phyloP scores from a whole-genome alignment of 2,113 vertebrate species.

The Theristicus caerulescens region DNA sequence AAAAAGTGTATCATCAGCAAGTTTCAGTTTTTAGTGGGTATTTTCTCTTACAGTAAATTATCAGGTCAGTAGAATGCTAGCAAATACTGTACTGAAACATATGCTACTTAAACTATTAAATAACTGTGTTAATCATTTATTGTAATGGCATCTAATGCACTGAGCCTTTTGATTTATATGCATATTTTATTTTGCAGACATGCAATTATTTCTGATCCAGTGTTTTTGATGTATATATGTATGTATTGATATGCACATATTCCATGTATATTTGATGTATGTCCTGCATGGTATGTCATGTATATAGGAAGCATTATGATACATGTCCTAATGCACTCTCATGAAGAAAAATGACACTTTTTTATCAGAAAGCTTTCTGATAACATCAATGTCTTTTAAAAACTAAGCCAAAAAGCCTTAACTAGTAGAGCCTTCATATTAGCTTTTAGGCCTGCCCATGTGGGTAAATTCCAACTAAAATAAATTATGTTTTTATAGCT shows the following conservation, averaged over 20 bases:
- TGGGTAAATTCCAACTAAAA: background rate
- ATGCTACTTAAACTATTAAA: conserved; percentile 53
- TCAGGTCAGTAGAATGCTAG: conserved; percentile 51
- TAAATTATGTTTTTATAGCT: background rate
- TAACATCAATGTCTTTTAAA: background rate
- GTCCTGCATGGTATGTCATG: conserved; percentile 44
- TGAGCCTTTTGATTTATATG: conserved; percentile 66
- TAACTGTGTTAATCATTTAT: conserved; percentile 63
- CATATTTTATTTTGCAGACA: conserved; percentile 69
- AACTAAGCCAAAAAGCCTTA: background rate
- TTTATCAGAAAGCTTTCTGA: conserved; percentile 27
- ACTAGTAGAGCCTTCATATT: background rate
- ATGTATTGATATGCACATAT: conserved; percentile 50
- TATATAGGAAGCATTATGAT: conserved; percentile 53
- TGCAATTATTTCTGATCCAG: conserved; percentile 71
- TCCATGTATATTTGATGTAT: conserved; percentile 31
- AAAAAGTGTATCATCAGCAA: conserved; percentile 32
- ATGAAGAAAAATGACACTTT: conserved; percentile 22
- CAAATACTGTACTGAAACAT: conserved; percentile 54
- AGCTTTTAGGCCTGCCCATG: background rate
- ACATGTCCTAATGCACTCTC: conserved; percentile 29
- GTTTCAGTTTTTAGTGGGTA: conserved; percentile 34
- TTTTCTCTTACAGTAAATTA: conserved; percentile 21
- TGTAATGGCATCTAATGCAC: conserved; percentile 70
- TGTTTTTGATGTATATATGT: conserved; percentile 63